These are phyloP conservation scores for Phoronis australis DNA, from an alignment of 2,888 invertebrate genomes.

Conservation along the genomic window DNA sequence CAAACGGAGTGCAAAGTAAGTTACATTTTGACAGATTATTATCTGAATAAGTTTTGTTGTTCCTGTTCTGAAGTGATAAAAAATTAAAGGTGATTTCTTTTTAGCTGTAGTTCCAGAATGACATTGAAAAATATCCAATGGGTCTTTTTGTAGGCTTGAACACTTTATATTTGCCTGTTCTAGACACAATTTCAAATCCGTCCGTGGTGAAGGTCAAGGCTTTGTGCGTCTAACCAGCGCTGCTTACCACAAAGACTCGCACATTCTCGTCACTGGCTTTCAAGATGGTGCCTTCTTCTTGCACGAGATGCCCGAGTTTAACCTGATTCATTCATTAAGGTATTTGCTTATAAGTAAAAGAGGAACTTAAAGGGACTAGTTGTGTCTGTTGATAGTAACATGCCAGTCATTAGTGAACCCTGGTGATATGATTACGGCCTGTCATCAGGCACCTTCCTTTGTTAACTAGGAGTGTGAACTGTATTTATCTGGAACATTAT, in stretches of 20 bases:
- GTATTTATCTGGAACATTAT: too few relatives aligned
- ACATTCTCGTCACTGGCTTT: slow-evolving; percentile 83
- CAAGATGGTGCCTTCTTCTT: slow-evolving; percentile 86
- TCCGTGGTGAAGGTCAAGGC: slow-evolving; percentile 58
- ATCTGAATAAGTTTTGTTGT: too few relatives aligned
- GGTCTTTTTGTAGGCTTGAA: too few relatives aligned
- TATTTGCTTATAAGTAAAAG: slow-evolving; percentile 22
- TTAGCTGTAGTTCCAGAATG: too few relatives aligned
- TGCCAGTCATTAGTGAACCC: too few relatives aligned
- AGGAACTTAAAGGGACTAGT: background rate
- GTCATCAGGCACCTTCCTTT: too few relatives aligned
- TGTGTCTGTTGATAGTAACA: too few relatives aligned
- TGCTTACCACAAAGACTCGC: slow-evolving; percentile 73
- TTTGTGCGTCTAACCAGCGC: slow-evolving; percentile 64
- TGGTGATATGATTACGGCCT: too few relatives aligned
- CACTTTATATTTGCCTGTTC: slow-evolving; percentile 5
- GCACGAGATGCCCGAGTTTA: slow-evolving; percentile 90
- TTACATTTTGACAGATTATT: background rate
- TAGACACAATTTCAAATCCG: slow-evolving; percentile 60
- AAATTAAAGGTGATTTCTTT: too few relatives aligned
- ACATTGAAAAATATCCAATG: too few relatives aligned
- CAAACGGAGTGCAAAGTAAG: slow-evolving; percentile 26
- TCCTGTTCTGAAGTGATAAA: too few relatives aligned
- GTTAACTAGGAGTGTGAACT: too few relatives aligned
- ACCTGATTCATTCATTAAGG: slow-evolving; percentile 78